phyloP scores from a whole-genome alignment of 2,113 vertebrate species.

The Ibidorhyncha struthersii region DNA sequence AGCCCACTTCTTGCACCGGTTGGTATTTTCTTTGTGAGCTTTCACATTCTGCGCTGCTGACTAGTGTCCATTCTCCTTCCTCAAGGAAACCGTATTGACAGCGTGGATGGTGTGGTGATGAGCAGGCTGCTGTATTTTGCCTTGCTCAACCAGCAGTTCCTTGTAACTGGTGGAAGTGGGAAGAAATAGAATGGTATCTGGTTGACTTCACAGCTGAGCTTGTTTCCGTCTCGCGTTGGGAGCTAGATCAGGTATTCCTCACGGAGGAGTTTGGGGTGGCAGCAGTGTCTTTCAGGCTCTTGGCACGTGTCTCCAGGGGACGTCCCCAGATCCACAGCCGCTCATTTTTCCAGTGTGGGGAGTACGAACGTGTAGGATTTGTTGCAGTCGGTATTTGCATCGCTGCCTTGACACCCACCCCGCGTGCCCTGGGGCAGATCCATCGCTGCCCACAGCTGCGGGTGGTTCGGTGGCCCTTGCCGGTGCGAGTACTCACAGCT shows the following conservation, averaged over 20 bases:
- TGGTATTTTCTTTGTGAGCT: background rate
- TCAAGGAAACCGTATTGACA: background rate
- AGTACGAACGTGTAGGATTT: background rate
- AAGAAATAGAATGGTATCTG: background rate
- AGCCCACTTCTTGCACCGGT: background rate
- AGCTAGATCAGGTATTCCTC: background rate
- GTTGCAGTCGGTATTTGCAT: background rate
- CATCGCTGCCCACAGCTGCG: accelerated
- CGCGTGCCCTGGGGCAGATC: accelerated
- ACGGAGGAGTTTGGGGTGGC: background rate
- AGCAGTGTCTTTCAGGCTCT: background rate
- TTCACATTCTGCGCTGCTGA: accelerated
- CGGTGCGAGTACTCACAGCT: background rate
- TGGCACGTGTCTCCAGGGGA: background rate
- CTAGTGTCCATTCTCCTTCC: accelerated
- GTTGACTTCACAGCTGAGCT: background rate
- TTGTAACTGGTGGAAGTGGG: background rate
- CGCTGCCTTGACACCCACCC: too few relatives aligned
- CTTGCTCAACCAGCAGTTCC: background rate
- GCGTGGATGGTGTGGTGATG: background rate
- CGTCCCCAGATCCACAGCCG: background rate
- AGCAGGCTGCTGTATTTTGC: background rate
- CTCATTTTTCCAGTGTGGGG: background rate
- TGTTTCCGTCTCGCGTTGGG: accelerated
- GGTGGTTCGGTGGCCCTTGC: background rate